Conservation (phyloP, 2,888 invertebrate species). For the Heliconius sara region DNA sequence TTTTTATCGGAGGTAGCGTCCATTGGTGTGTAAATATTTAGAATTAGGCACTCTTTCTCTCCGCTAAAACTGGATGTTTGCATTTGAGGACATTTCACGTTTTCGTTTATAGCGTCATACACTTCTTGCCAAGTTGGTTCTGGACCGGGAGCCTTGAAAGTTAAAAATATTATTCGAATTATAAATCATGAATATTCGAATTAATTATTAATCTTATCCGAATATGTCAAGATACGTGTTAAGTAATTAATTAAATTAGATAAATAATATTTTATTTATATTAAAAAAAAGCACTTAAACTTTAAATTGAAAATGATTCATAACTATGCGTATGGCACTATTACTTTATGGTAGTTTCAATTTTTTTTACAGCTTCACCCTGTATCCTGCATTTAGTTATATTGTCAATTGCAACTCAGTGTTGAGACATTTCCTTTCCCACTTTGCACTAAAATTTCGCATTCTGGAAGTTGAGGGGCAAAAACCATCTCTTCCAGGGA, state of each 20-base stretch:
- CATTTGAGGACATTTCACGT: slow-evolving; percentile 9
- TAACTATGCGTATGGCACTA: no score
- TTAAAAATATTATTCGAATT: background rate
- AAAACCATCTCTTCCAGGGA: no score
- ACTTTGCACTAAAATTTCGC: no score
- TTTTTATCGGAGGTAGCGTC: slow-evolving; percentile 47
- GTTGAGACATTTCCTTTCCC: background rate
- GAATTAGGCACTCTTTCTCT: slow-evolving; percentile 61
- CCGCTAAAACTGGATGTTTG: slow-evolving; percentile 60
- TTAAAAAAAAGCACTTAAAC: no score
- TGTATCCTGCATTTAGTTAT: background rate
- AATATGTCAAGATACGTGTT: background rate
- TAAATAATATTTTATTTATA: no score
- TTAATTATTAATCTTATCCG: background rate
- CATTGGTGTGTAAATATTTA: slow-evolving; percentile 69
- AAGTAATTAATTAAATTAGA: background rate
- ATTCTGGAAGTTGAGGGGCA: no score
- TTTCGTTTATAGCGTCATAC: slow-evolving; percentile 61
- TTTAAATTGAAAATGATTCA: no score
- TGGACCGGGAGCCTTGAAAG: slow-evolving; percentile 67
- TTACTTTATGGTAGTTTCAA: no score
- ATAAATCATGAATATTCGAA: no score
- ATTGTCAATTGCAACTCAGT: background rate
- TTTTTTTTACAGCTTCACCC: background rate
- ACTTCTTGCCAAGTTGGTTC: slow-evolving; percentile 66